Conservation (phyloP, 2,797 vertebrate genomes). For the Takifugu rubripes region DNA sequence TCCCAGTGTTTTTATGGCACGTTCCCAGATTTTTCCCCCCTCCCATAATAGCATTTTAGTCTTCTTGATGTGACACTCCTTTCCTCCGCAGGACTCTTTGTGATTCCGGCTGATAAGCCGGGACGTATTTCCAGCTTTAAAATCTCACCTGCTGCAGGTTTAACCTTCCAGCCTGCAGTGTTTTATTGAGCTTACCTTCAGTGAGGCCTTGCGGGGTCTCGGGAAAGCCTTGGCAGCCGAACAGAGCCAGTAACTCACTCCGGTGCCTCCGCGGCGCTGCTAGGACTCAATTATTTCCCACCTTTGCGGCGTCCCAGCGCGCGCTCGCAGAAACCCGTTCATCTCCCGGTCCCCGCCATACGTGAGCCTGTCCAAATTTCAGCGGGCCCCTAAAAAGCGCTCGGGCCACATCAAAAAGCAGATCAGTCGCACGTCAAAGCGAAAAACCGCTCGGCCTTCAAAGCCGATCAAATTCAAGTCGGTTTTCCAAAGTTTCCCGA, state of each 20-base stretch:
- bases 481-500: conserved; percentile 36
- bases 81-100: conserved; percentile 9
- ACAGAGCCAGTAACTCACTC: conserved; percentile 58
- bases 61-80: background rate
- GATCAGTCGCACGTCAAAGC: conserved; percentile 26
- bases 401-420: conserved; percentile 7
- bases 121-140: conserved; percentile 23
- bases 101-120: conserved; percentile 26
- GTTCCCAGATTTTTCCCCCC: background rate
- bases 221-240: conserved; percentile 56
- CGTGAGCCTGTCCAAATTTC: conserved; percentile 24
- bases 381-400: conserved; percentile 10
- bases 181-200: conserved; percentile 65
- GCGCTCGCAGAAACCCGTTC: conserved; percentile 6
- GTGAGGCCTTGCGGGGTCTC: conserved; percentile 48
- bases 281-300: conserved; percentile 58
- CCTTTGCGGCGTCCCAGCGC: conserved; percentile 38
- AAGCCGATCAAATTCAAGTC: conserved; percentile 39
- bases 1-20: too few species aligned
- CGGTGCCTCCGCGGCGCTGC: conserved; percentile 27
- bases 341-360: conserved; percentile 22
- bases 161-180: conserved; percentile 50
- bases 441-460: conserved; percentile 36
- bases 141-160: conserved; percentile 46
- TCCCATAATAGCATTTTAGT: background rate